Evolutionary conservation across 2,113 vertebrate genomes (phyloP), one percentile per base, ranked within the genome.

Genomic region (Petrocephalus zakoni): DNA sequence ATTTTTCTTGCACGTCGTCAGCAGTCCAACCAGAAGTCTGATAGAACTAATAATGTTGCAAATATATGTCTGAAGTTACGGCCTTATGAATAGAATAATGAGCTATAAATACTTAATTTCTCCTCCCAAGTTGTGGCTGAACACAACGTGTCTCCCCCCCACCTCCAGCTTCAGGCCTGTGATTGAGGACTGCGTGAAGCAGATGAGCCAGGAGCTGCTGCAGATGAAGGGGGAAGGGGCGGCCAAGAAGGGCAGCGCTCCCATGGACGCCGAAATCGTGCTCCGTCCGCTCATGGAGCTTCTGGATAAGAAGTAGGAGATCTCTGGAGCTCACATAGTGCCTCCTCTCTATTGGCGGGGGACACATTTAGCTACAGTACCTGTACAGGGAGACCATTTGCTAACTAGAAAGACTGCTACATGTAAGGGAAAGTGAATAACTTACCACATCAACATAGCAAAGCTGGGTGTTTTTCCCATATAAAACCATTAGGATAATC

Each of bases 211-310:
- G 68, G 98, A 99, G 92, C 92, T 99, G 89, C 95, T 96, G 47
- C 98, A 97, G 90, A 98, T 98, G 96, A 97, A 96, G 94, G 95
- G 96, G 0, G 95, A 93, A 5, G 89, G 91, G 29, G 82, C 95
- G 0, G 93, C 94, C 34, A 97, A 97, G 89, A 97, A 96, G 78
- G 97, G 96, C 93, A 98, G 96, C 8, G 93, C 97, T 0, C 95
- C 97, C n/a, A 95, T 99, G 93, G 97, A 99, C 58, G 97, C 98
- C 0, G 98, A 99, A 93, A 94, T 96, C 0, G 97, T 97, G 37
- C 94, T 99, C 49, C 94, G 98, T 37, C 97, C 97, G 0, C 97
- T 99, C 37, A 99, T 99, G 98, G 98, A 99, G 89, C 97, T 98
- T 87, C 94, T 99, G 90, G 98, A 99, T 93, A 99, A 98, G 95